Conservation (phyloP, 2,888 invertebrate genomes). For the Lypha dubia region DNA sequence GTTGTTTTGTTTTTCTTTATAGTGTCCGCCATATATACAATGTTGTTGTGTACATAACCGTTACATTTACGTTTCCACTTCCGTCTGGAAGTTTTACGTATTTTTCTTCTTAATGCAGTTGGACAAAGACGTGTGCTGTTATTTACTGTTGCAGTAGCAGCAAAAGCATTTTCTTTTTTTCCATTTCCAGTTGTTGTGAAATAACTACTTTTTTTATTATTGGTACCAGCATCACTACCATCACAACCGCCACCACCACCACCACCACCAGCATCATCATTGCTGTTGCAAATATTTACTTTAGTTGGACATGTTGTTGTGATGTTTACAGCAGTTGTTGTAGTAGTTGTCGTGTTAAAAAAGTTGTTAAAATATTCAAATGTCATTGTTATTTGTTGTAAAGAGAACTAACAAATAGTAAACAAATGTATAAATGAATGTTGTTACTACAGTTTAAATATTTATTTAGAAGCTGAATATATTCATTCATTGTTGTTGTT, state of each 20-base stretch:
- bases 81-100: conserved; percentile 66
- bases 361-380: conserved; percentile 53
- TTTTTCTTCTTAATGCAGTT: conserved; percentile 50
- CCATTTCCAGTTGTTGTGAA: background rate
- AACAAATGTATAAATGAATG: conserved; percentile 21
- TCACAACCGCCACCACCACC: too few species aligned
- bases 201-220: background rate
- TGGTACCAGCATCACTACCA: background rate
- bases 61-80: conserved; percentile 59
- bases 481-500: conserved; percentile 37
- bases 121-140: conserved; percentile 25
- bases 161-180: background rate
- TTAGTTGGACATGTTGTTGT: conserved; percentile 34
- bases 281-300: conserved; percentile 44
- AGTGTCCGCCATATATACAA: conserved; percentile 41
- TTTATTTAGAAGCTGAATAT: conserved; percentile 39
- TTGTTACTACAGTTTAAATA: conserved; percentile 15
- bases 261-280: background rate
- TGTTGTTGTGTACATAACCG: conserved; percentile 21
- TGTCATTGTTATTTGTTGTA: conserved; percentile 46
- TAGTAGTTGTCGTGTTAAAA: conserved; percentile 34
- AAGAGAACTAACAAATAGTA: conserved; percentile 10
- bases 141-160: background rate
- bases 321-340: conserved; percentile 2
- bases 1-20: conserved; percentile 3